Conservation (phyloP, 2,797 vertebrate genomes). For the Lepidocolaptes lacrymiger region DNA sequence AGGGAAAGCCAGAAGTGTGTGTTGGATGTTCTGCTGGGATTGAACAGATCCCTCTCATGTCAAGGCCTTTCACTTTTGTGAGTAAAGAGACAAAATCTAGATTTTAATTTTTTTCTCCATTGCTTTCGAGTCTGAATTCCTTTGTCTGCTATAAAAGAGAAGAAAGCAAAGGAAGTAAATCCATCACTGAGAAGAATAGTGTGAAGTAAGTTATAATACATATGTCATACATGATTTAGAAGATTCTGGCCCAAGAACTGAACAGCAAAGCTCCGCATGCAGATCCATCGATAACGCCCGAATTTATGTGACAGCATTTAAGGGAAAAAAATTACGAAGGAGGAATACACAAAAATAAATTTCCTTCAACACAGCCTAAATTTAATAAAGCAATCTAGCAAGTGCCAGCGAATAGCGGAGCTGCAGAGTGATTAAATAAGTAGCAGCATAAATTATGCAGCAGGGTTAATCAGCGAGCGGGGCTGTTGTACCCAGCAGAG, state of each 20-base stretch:
- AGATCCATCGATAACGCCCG: conserved; percentile 22
- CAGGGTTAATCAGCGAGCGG: neutral
- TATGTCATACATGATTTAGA: conserved; percentile 51
- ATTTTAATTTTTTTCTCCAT: neutral
- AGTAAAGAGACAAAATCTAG: neutral
- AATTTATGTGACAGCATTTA: conserved; percentile 61
- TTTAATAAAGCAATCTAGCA: conserved; percentile 68
- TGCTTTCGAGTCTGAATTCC: conserved; percentile 10
- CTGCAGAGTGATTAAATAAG: conserved; percentile 40
- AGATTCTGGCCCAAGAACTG: conserved; percentile 1
- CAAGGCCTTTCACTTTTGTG: neutral
- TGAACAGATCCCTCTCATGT: neutral
- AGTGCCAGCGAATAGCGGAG: conserved; percentile 12
- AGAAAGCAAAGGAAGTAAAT: conserved; percentile 15
- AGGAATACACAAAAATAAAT: conserved; percentile 57
- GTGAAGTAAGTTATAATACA: conserved; percentile 57
- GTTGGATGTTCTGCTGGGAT: neutral
- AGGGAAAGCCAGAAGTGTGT: neutral
- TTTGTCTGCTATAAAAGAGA: conserved; percentile 11
- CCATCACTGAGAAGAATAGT: conserved; percentile 3
- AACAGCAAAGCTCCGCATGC: conserved; percentile 14
- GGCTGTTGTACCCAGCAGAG: neutral
- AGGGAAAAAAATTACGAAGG: conserved; percentile 32
- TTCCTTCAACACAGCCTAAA: conserved; percentile 51
- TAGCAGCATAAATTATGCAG: conserved; percentile 21